These are phyloP conservation scores for Pangasius krempfi DNA, from an alignment of 2,797 vertebrate species.

Conservation along the genomic window DNA sequence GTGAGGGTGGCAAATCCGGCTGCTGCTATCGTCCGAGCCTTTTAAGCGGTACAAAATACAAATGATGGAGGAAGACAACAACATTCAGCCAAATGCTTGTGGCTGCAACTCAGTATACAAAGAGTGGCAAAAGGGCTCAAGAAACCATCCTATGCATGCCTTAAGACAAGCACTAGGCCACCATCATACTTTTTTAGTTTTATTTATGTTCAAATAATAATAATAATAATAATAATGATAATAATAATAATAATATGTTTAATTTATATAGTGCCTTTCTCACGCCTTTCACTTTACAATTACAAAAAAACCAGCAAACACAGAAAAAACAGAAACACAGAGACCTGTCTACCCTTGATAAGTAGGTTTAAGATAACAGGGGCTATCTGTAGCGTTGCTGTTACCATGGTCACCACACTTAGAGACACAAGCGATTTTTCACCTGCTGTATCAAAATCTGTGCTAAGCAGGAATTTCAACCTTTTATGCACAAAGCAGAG, in stretches of 20 bases:
- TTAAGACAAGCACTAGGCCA: too few species aligned
- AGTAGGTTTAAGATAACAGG: neutral
- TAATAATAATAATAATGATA: too few species aligned
- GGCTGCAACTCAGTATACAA: too few species aligned
- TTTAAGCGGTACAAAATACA: too few species aligned
- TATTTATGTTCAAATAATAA: too few species aligned
- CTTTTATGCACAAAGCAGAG: neutral
- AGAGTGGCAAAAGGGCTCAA: too few species aligned
- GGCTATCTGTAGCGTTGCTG: neutral
- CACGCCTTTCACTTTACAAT: neutral
- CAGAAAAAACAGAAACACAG: neutral
- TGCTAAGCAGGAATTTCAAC: neutral
- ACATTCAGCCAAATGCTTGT: too few species aligned
- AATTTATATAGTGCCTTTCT: too few species aligned
- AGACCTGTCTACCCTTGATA: neutral
- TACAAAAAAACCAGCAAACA: neutral
- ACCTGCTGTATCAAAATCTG: neutral
- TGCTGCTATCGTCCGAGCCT: neutral
- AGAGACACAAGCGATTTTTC: neutral
- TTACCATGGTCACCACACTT: neutral
- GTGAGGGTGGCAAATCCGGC: neutral
- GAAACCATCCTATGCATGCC: too few species aligned
- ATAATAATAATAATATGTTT: too few species aligned
- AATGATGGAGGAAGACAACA: too few species aligned
- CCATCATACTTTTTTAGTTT: too few species aligned